Evolutionary conservation across 2,888 invertebrate genomes (phyloP), one percentile per base, ranked within the genome.

Genomic region (Trachelus troglodyta): DNA sequence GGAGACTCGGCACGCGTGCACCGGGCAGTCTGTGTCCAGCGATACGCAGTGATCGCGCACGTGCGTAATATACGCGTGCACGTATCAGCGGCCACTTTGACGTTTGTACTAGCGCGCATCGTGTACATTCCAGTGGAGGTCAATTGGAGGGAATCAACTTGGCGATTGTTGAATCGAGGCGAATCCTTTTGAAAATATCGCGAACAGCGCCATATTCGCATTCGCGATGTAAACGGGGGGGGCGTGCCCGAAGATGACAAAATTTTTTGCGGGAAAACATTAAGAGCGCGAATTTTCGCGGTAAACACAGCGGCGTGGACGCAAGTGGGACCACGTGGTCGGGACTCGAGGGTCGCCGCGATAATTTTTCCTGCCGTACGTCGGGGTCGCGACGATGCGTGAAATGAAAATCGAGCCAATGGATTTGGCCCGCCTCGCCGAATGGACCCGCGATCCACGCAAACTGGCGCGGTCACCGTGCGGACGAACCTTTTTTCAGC

Each of bases 331-430:
- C 6, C 40, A 40, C 56, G 56, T 56, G 56, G 23, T 56, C 56
- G 56, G 56, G 23, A 56, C 56, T 6, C 23, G 56, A 56, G 23
- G 6, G 23, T 56, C 6, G 85, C 81, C 83, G 85, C 85, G 87
- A 88, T 89, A 89, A 89, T 88, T 86, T 88, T 85, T 87, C 86
- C 86, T 83, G 83, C 85, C 84, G 84, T 86, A 85, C 86, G 85
- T 87, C 86, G 87, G 79, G 78, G 77, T 81, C 77, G 78, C 76
- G 86, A 83, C 86, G 87, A 86, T 88, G 87, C 89, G 87, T 89
- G 86, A 90, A 90, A 89, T 90, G 88, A 87, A 90, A 90, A 89
- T 89, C 87, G 87, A 87, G 86, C 86, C 86, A 87, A 89, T 88
- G 86, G 23, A 74, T 33, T 74, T 34, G 34, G 23, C 11, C 15